Evolutionary conservation across 1,140 invertebrate species (phyloP).

Genomic region (Drosophila grimshawi): DNA sequence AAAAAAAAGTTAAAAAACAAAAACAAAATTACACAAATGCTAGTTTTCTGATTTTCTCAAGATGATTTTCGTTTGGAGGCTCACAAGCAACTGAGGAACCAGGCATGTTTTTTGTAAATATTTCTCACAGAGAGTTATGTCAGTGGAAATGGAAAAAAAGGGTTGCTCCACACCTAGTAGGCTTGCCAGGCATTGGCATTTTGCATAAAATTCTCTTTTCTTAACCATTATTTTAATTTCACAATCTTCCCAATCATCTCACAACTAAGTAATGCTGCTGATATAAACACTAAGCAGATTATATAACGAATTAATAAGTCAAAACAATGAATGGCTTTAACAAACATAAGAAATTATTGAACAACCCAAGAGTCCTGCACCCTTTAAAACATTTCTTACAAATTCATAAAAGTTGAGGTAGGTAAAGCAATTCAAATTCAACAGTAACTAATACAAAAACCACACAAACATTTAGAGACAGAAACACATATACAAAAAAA

Average conservation of each 20-base stretch:
- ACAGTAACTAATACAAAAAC: too few species aligned
- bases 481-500: neutral
- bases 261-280: too few species aligned
- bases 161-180: neutral
- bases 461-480: neutral
- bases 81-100: neutral
- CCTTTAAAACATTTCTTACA: too few species aligned
- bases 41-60: neutral
- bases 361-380: too few species aligned
- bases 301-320: too few species aligned
- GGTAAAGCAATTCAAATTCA: too few species aligned
- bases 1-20: neutral
- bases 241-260: too few species aligned
- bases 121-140: neutral
- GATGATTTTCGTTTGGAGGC: slow-evolving; percentile 11
- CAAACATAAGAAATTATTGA: too few species aligned
- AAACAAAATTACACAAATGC: neutral
- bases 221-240: too few species aligned
- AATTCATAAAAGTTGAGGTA: too few species aligned
- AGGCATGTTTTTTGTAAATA: neutral
- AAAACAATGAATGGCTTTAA: too few species aligned
- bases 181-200: slow-evolving; percentile 2
- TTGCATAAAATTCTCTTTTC: neutral
- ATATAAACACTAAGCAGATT: too few species aligned
- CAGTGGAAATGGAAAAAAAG: slow-evolving; percentile 1